These are phyloP conservation scores for Ridgeia piscesae DNA, from an alignment of 1,140 invertebrate species.

Conservation along the genomic window DNA sequence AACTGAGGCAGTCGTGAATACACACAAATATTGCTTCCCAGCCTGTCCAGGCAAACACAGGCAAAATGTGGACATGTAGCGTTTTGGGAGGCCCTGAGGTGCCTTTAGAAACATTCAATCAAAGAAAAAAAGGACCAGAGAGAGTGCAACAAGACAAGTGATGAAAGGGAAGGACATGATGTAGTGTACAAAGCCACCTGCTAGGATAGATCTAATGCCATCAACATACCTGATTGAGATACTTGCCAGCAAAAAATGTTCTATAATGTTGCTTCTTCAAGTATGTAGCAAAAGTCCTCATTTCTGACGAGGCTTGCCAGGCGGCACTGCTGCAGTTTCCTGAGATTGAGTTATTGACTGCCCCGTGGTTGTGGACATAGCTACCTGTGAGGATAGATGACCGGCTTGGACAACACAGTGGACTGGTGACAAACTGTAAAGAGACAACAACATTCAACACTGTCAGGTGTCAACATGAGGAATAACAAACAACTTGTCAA, in stretches of 20 bases:
- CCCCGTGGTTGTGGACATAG: slow-evolving; percentile 81
- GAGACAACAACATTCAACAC: neutral
- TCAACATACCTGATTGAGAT: slow-evolving; percentile 72
- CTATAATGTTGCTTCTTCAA: slow-evolving; percentile 69
- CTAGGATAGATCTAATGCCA: neutral
- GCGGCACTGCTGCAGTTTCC: slow-evolving; percentile 73
- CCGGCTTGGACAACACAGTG: slow-evolving; percentile 86
- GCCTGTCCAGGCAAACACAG: no score
- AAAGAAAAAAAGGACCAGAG: neutral
- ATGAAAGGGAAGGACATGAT: neutral
- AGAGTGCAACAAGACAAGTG: neutral
- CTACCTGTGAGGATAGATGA: slow-evolving; percentile 81
- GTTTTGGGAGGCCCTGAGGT: no score
- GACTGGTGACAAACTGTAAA: slow-evolving; percentile 69
- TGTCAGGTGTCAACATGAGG: neutral
- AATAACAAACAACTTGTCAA: neutral
- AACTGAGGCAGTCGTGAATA: no score
- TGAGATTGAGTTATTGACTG: slow-evolving; percentile 73
- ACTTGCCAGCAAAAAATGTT: slow-evolving; percentile 85
- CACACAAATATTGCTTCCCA: no score
- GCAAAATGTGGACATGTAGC: no score
- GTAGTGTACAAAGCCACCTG: neutral
- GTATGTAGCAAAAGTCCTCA: slow-evolving; percentile 68
- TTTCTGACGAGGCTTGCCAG: slow-evolving; percentile 71
- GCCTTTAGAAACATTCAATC: no score